These are phyloP conservation scores for Maconellicoccus hirsutus DNA, from an alignment of 1,140 invertebrate species.

Conservation along the genomic window DNA sequence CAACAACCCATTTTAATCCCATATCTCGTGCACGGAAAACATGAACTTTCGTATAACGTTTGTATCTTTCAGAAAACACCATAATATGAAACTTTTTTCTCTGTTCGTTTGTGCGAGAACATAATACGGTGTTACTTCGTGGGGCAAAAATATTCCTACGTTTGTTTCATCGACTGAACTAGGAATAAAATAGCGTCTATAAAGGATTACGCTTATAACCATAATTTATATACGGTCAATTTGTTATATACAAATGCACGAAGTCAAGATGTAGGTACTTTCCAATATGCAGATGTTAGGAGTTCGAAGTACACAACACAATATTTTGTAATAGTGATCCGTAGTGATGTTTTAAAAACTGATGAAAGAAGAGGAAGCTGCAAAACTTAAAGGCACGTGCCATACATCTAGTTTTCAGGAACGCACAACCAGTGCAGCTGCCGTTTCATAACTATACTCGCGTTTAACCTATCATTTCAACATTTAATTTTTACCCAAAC, in stretches of 20 bases:
- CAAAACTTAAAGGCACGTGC: background rate
- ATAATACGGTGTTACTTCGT: no score
- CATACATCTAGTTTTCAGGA: background rate
- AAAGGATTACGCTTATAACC: background rate
- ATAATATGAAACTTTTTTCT: no score
- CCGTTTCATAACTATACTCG: background rate
- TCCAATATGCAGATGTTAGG: background rate
- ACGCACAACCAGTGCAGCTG: background rate
- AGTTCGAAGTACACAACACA: background rate
- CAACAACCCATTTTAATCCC: background rate
- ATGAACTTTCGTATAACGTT: no score
- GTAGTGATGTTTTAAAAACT: background rate
- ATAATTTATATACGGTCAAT: background rate
- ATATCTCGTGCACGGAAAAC: background rate
- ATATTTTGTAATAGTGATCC: background rate
- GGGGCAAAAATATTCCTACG: no score
- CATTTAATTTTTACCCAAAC: background rate
- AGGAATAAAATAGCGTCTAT: no score
- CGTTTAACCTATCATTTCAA: conserved; percentile 4
- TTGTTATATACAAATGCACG: background rate
- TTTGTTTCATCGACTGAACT: no score
- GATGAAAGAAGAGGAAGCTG: background rate
- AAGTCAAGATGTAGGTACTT: background rate
- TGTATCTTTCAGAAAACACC: no score
- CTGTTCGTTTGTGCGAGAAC: no score